phyloP scores from a whole-genome alignment of 1,140 invertebrate genomes.

The Habropoda laboriosa region DNA sequence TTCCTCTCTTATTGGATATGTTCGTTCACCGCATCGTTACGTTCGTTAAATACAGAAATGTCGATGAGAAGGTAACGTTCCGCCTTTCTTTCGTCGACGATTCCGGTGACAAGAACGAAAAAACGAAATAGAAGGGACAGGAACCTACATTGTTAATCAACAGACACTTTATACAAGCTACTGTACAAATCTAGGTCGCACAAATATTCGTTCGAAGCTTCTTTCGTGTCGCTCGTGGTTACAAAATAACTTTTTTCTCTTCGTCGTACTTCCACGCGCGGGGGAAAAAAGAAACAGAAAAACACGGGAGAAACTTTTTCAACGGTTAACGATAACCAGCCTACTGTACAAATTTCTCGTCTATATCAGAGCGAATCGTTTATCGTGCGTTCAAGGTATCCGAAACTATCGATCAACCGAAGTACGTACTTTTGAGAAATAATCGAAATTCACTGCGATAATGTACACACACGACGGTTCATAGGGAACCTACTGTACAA shows the following conservation, averaged over 20 bases:
- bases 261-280: background rate
- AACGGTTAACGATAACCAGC: background rate
- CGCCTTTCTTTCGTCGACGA: background rate
- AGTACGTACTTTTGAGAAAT: background rate
- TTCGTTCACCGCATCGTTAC: background rate
- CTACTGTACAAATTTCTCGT: slow-evolving; percentile 13
- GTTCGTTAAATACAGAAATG: background rate
- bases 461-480: slow-evolving; percentile 8
- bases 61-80: background rate
- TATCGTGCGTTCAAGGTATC: background rate
- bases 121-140: background rate
- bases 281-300: too few relatives aligned
- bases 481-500: slow-evolving; percentile 31
- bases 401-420: background rate
- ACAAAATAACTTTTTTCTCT: slow-evolving; percentile 13
- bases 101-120: background rate
- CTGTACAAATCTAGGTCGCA: slow-evolving; percentile 19
- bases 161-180: background rate
- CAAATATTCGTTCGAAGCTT: slow-evolving; percentile 6
- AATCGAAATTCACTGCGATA: background rate
- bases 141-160: background rate
- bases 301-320: too few relatives aligned
- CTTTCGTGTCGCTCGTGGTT: background rate
- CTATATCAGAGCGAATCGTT: background rate
- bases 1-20: background rate